phyloP scores from a whole-genome alignment of 2,888 invertebrate genomes.

The Apantesis nais region DNA sequence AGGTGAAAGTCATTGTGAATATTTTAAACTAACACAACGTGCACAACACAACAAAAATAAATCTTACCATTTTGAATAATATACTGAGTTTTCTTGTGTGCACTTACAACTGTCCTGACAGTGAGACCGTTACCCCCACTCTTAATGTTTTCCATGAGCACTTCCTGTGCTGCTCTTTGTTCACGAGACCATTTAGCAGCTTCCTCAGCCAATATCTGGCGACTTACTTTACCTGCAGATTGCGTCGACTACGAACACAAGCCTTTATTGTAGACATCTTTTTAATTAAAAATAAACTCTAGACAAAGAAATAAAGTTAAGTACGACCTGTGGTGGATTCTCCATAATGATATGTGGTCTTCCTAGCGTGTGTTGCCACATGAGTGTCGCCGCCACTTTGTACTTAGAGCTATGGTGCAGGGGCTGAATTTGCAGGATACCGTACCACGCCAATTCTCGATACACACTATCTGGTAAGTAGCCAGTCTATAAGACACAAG shows the following conservation, averaged over 20 bases:
- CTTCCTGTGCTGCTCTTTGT: conserved; percentile 78
- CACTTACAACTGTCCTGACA: conserved; percentile 72
- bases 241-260: conserved; percentile 66
- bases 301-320: not conserved
- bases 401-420: conserved; percentile 77
- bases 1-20: not conserved
- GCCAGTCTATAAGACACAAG: conserved; percentile 66
- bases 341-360: conserved; percentile 80
- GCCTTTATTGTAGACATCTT: not conserved
- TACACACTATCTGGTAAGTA: conserved; percentile 80
- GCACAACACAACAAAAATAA: not conserved
- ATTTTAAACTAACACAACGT: not conserved
- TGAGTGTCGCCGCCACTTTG: conserved; percentile 76
- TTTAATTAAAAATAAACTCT: not conserved
- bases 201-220: conserved; percentile 78
- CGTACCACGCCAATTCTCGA: conserved; percentile 81
- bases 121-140: conserved; percentile 80
- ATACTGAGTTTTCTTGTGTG: conserved; percentile 64
- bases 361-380: conserved; percentile 82
- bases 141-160: conserved; percentile 80
- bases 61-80: conserved; percentile 77
- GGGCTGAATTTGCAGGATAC: conserved; percentile 79
- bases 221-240: conserved; percentile 76
- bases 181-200: conserved; percentile 81
- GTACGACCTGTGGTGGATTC: conserved; percentile 73